Conservation (phyloP, 2,888 invertebrate species). For the Netelia inedita region DNA sequence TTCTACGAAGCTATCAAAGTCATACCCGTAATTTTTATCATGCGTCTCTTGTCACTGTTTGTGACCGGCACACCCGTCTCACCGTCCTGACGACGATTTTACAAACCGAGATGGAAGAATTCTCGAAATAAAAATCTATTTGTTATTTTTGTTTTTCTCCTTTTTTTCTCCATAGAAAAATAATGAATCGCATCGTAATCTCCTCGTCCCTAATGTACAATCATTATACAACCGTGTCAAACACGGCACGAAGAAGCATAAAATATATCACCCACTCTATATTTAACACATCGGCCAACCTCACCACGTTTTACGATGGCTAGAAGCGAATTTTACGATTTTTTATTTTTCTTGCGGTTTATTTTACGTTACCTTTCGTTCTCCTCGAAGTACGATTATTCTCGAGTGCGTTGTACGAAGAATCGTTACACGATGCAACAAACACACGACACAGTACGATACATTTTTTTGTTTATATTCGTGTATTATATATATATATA, state of each 20-base stretch:
- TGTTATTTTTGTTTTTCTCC: constrained; percentile 46
- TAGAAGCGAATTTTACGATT: constrained; percentile 58
- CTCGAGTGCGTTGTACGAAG: constrained; percentile 12
- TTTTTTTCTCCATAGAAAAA: constrained; percentile 68
- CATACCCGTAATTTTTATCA: constrained; percentile 69
- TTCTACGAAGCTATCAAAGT: constrained; percentile 70
- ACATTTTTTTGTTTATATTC: constrained; percentile 32
- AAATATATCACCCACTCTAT: constrained; percentile 57
- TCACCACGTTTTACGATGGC: constrained; percentile 65
- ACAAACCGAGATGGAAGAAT: background rate
- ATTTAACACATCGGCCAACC: constrained; percentile 61
- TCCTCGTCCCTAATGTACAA: constrained; percentile 54
- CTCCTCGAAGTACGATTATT: constrained; percentile 24
- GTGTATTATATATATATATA: background rate
- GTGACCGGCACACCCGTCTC: constrained; percentile 1
- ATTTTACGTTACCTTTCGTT: constrained; percentile 9
- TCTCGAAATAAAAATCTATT: constrained; percentile 54
- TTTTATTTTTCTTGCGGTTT: constrained; percentile 1
- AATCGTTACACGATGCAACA: constrained; percentile 40
- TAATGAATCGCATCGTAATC: constrained; percentile 61
- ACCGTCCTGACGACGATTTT: constrained; percentile 15
- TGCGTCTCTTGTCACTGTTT: constrained; percentile 28
- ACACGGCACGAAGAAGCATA: constrained; percentile 58
- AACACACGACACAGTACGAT: constrained; percentile 35
- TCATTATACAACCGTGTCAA: constrained; percentile 55